Conservation (phyloP, 2,113 vertebrate species). For the Pavo muticus region DNA sequence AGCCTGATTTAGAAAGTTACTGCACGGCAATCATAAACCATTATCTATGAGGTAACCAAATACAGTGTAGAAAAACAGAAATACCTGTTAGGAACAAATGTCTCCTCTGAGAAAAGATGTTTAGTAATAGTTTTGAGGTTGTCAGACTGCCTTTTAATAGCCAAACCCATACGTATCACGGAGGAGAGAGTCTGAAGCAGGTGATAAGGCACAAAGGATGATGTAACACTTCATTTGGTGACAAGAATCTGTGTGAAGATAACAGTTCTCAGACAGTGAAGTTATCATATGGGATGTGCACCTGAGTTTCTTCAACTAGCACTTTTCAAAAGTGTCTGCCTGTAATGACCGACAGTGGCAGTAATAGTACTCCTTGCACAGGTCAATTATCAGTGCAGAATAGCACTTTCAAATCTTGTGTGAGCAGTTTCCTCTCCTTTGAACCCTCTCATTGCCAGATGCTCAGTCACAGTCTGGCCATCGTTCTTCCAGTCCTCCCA, state of each 20-base stretch:
- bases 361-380: background rate
- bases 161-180: fast-evolving
- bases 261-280: background rate
- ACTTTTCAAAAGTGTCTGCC: background rate
- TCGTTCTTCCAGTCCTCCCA: background rate
- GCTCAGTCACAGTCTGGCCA: constrained; percentile 22
- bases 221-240: background rate
- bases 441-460: constrained; percentile 41
- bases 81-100: background rate
- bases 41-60: background rate
- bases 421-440: constrained; percentile 42
- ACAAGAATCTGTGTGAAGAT: background rate
- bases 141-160: background rate
- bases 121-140: background rate
- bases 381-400: background rate
- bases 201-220: background rate
- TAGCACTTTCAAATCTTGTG: background rate
- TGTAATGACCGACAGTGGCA: background rate
- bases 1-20: background rate
- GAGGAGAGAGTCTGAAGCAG: background rate
- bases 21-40: background rate
- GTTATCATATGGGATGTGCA: background rate
- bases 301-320: background rate
- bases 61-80: background rate
- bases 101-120: background rate